Conservation (phyloP, 2,888 invertebrate genomes). For the Mythimna ferrago region DNA sequence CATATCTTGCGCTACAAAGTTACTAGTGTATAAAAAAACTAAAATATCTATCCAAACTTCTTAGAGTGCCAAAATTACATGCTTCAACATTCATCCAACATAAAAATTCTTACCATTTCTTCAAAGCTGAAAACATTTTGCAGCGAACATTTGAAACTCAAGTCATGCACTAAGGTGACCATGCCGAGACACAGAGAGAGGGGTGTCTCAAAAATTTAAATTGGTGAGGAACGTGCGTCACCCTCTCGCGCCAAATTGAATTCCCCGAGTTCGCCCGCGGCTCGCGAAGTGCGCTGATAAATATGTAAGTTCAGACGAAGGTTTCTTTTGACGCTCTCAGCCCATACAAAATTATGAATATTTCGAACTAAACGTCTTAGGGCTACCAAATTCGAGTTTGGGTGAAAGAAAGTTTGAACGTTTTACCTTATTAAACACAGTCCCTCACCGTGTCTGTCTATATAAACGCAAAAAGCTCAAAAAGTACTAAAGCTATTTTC, state of each 20-base stretch:
- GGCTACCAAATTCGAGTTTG: conserved; percentile 4
- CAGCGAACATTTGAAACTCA: conserved; percentile 40
- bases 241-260: conserved; percentile 71
- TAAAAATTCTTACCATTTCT: conserved; percentile 14
- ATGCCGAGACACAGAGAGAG: conserved; percentile 35
- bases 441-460: too few species aligned
- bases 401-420: not conserved
- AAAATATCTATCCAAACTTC: not conserved
- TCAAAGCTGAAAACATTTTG: conserved; percentile 31
- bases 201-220: conserved; percentile 70
- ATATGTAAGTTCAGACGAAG: conserved; percentile 69
- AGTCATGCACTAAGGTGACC: conserved; percentile 55
- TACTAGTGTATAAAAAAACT: too few species aligned
- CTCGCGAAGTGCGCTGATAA: conserved; percentile 66
- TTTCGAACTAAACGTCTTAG: conserved; percentile 51
- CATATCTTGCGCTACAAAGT: too few species aligned
- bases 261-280: conserved; percentile 63
- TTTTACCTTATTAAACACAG: not conserved
- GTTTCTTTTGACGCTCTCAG: conserved; percentile 65
- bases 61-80: not conserved
- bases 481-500: too few species aligned
- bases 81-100: not conserved
- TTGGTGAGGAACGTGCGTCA: conserved; percentile 66
- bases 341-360: conserved; percentile 67
- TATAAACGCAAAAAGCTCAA: too few species aligned